Percentiles rank a stretch among this genome's conserved stretches.
phyloP scores from a whole-genome alignment of 1,140 invertebrate species.

The Lordiphosa collinella region DNA sequence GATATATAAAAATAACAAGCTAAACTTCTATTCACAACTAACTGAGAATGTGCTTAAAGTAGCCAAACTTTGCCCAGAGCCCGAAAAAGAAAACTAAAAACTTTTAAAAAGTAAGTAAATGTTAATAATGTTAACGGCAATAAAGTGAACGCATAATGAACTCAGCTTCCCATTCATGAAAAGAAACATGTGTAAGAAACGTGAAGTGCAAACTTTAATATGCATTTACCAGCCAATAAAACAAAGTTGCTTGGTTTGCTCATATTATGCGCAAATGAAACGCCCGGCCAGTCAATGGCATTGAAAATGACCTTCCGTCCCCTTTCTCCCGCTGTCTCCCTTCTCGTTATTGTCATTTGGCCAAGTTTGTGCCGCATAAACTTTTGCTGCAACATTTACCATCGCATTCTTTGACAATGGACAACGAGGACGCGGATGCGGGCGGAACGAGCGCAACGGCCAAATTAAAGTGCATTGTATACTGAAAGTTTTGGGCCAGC shows the following conservation, averaged over 20 bases:
- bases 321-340: neutral
- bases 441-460: neutral
- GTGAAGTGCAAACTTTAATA: conserved; percentile 27
- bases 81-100: too few species aligned
- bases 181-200: conserved; percentile 22
- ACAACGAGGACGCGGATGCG: neutral
- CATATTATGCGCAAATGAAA: conserved; percentile 51
- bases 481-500: conserved; percentile 67
- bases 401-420: conserved; percentile 51
- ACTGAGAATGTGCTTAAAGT: conserved; percentile 61
- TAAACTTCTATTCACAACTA: conserved; percentile 9
- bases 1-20: too few species aligned
- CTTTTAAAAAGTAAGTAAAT: conserved; percentile 66
- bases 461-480: conserved; percentile 76
- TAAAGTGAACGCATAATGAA: conserved; percentile 11
- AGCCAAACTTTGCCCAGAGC: conserved; percentile 33
- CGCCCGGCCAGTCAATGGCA: conserved; percentile 40
- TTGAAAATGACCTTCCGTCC: conserved; percentile 18
- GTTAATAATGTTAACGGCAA: conserved; percentile 60
- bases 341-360: conserved; percentile 59
- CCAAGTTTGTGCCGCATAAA: conserved; percentile 71
- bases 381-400: conserved; percentile 74
- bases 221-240: conserved; percentile 45
- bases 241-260: conserved; percentile 29
- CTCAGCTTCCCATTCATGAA: neutral